Evolutionary conservation across 1,140 invertebrate species (phyloP).

Genomic region (Bactericera cockerelli): DNA sequence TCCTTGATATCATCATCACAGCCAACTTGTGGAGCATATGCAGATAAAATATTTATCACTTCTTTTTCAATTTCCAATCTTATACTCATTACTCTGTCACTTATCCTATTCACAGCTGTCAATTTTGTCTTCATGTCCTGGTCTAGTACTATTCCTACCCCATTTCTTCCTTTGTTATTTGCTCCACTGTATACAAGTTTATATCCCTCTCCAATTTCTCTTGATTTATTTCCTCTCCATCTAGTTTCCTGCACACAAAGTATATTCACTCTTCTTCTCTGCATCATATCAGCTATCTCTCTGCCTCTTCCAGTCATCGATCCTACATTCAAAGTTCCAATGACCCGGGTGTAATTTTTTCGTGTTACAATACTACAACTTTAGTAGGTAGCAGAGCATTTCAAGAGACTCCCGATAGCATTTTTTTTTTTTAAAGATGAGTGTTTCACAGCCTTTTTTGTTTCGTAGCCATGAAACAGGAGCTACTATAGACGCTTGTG

Average conservation of each 20-base stretch:
- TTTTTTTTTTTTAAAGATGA: no score
- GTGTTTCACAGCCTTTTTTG: no score
- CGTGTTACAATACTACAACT: no score
- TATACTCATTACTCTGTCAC: neutral
- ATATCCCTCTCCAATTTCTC: neutral
- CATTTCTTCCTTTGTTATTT: neutral
- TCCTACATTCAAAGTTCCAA: no score
- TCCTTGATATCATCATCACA: neutral
- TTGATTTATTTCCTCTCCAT: neutral
- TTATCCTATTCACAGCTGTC: neutral
- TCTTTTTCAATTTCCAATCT: neutral
- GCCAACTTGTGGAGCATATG: neutral
- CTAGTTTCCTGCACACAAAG: constrained; percentile 1
- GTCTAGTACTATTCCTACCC: neutral
- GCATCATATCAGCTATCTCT: neutral
- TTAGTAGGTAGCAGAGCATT: no score
- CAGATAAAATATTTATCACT: neutral
- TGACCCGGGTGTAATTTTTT: no score
- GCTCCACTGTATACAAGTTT: neutral
- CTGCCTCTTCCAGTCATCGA: no score
- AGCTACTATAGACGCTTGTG: no score
- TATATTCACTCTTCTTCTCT: neutral
- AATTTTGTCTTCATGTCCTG: neutral
- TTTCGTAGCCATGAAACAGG: no score
- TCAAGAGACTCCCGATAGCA: no score